Evolutionary conservation across 2,113 vertebrate genomes (phyloP), one percentile per base, ranked within the genome.

Genomic region (Hyperopisus bebe): DNA sequence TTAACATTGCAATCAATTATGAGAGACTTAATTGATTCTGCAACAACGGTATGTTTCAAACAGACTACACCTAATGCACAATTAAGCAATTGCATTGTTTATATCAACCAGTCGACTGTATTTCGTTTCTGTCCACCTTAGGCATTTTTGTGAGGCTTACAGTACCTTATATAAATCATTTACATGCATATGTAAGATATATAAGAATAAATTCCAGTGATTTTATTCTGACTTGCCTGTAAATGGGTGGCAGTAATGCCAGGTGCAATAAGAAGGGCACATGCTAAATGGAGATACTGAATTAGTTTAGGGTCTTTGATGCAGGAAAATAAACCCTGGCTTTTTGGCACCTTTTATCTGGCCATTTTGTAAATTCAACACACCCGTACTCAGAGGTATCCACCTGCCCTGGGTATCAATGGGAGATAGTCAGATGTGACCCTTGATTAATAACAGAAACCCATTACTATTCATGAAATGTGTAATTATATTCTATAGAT

Each of bases 381-480:
- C 44, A 46, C 2, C 42, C 39, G 24, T 24, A 42, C 35, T 44
- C 82, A 47, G 19, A 84, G 35, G 90, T 92, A 90, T 91, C 58
- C 90, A 55, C n/a, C 44, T 92, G 89, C 91, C 92, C 48, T 88
- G 88, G 91, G 91, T 92, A 90, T 90, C 89, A 90, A 53, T 92
- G 70, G 86, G 47, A 91, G 92, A 92, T 93, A 92, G 91, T 53
- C 92, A 91, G 82, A 8, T 90, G 66, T 91, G 90, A 92, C 74
- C 74, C 89, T 87, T 91, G 92, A 94, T 90, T 91, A 90, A 88
- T 88, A 91, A 94, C 94, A 92, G 92, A 89, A 90, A 89, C 91
- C 70, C 90, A 93, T 94, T 93, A 90, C 88, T 86, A 74, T 90
- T 91, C 91, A 92, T 94, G 93, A 94, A 94, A 95, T 94, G 91